Evolutionary conservation across 2,113 vertebrate species (phyloP).

Genomic region (Aix galericulata): DNA sequence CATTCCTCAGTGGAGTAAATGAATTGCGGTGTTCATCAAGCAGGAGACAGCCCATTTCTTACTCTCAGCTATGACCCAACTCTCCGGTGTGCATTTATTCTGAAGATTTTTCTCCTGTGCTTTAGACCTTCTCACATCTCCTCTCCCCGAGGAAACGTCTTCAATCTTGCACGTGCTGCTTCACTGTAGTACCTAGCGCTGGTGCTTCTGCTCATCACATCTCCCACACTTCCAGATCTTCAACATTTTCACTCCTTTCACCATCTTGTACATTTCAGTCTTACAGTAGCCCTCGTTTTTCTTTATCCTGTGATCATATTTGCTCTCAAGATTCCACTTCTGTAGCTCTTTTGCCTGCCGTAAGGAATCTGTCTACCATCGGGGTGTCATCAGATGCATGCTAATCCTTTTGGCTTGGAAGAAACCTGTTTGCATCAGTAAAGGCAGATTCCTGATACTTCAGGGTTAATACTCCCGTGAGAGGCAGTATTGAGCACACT

Average conservation of each 20-base stretch:
- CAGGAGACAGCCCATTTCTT: conserved; percentile 76
- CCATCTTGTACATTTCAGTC: neutral
- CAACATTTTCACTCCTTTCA: neutral
- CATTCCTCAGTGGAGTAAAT: conserved; percentile 77
- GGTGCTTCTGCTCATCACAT: neutral
- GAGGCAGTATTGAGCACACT: neutral
- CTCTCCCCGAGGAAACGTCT: neutral
- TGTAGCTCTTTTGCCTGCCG: neutral
- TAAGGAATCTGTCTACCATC: neutral
- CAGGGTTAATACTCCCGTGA: conserved; percentile 19
- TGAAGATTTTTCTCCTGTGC: neutral
- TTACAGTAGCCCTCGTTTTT: neutral
- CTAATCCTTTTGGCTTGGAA: neutral
- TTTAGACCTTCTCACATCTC: neutral
- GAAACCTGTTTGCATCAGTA: neutral
- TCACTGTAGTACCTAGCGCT: neutral
- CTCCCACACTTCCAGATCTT: neutral
- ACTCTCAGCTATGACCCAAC: conserved; percentile 44
- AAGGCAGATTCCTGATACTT: neutral
- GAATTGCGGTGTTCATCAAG: conserved; percentile 77
- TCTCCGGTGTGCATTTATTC: neutral
- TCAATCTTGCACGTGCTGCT: neutral
- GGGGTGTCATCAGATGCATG: neutral
- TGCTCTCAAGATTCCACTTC: neutral
- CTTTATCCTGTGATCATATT: neutral